Evolutionary conservation across 2,797 vertebrate species (phyloP), one percentile per base, ranked within the genome.

Genomic region (Geotrypetes seraphini): DNA sequence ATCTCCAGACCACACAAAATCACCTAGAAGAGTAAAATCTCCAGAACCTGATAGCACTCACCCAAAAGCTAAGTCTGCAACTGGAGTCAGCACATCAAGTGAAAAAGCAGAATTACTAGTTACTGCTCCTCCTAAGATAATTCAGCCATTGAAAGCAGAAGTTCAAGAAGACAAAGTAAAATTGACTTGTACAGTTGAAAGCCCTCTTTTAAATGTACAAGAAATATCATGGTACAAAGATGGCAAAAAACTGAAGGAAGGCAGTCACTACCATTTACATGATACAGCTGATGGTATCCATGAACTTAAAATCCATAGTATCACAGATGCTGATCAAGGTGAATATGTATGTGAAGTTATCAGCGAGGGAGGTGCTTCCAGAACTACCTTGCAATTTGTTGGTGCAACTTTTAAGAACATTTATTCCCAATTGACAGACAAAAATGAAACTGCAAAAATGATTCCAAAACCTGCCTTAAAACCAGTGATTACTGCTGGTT

Each of bases 281-380:
- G 87, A 88, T 42, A 83, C 90, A 22, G 73, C 85, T 44, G 87
- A 92, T 63, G 96, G 96, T 31, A 90, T 83, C 47, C 97, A 89
- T 19, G 91, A 85, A 57, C 89, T 99, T 29, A 71, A 79, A 41
- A 92, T 99, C 40, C 78, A 84, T 9, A 82, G 89, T n/a, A 68
- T 97, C 31, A 55, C 47, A 5, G 87, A 94, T 57, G 79, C 78
- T 12, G 94, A 99, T 57, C 81, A 91, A 53, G 96, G 96, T 56
- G 92, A 96, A 73, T 99, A 96, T 30, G 64, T 62, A 27, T 99
- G 94, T 75, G 94, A 99, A 78, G 79, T 99, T 62, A 83, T 63
- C 37, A 81, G 88, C 29, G 90, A 94, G 59, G 88, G 87, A 55
- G 91, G 90, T 22, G 42, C 84, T 28, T 90, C 90, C 34, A 96